These are phyloP conservation scores for Phalacrocorax pelagicus DNA, from an alignment of 2,113 vertebrate genomes.

Conservation along the genomic window DNA sequence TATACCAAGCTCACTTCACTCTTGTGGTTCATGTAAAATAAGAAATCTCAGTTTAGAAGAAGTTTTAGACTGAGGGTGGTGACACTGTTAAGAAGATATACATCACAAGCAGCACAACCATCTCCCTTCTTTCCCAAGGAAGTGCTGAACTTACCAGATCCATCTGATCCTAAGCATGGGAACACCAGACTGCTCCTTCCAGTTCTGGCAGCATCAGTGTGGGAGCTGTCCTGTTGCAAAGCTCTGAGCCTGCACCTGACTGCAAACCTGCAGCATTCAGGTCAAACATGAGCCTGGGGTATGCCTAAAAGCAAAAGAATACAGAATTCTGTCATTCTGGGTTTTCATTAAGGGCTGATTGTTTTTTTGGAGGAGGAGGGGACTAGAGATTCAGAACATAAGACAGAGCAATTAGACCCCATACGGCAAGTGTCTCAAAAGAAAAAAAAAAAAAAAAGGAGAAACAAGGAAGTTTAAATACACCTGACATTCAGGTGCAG, in stretches of 20 bases:
- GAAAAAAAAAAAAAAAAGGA: no score
- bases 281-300: neutral
- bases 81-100: neutral
- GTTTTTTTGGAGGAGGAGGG: neutral
- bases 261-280: neutral
- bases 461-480: neutral
- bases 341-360: neutral
- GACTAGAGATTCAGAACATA: neutral
- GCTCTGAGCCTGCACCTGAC: accelerated
- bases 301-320: neutral
- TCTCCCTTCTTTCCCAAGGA: neutral
- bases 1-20: neutral
- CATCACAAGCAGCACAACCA: neutral
- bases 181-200: neutral
- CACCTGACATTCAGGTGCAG: neutral
- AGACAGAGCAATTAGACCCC: neutral
- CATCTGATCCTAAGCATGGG: neutral
- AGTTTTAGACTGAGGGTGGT: neutral
- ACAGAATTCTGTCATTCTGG: neutral
- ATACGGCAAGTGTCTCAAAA: neutral
- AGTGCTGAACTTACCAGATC: neutral
- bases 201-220: neutral
- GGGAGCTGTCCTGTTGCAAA: neutral
- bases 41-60: neutral
- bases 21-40: neutral